phyloP scores from a whole-genome alignment of 2,888 invertebrate genomes.

The Acanthopleura granulata region DNA sequence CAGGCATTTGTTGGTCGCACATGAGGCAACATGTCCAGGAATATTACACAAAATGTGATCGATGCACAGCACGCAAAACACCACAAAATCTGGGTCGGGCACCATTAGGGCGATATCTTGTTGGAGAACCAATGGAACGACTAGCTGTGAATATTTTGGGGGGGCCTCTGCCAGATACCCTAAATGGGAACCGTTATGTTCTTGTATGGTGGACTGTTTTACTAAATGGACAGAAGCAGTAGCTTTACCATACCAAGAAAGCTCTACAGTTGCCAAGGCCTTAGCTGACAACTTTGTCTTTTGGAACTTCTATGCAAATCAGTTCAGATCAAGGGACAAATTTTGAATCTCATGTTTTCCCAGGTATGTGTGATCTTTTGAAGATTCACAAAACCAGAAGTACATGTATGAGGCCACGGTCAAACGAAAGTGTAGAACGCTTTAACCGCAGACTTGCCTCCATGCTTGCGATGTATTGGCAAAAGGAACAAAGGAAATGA shows the following conservation, averaged over 20 bases:
- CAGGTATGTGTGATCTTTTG: slow-evolving; percentile 28
- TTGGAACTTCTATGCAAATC: slow-evolving; percentile 25
- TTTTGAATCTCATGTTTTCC: slow-evolving; percentile 26
- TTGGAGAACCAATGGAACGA: background rate
- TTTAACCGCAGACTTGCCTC: slow-evolving; percentile 31
- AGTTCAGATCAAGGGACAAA: slow-evolving; percentile 25
- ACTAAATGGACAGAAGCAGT: slow-evolving; percentile 13
- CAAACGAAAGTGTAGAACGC: slow-evolving; percentile 30
- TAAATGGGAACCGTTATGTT: background rate
- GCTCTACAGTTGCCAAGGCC: background rate
- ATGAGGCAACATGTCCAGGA: slow-evolving; percentile 23
- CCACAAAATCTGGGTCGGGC: slow-evolving; percentile 22
- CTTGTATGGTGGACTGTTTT: background rate
- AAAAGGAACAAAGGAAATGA: slow-evolving; percentile 27
- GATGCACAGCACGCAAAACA: slow-evolving; percentile 26
- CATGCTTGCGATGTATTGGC: slow-evolving; percentile 25
- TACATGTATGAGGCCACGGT: slow-evolving; percentile 26
- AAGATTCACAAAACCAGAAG: slow-evolving; percentile 30
- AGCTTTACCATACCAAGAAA: background rate
- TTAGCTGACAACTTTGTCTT: slow-evolving; percentile 12
- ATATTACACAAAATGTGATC: slow-evolving; percentile 23
- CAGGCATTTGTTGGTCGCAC: slow-evolving; percentile 25
- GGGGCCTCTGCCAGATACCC: background rate
- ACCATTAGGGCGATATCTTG: slow-evolving; percentile 14
- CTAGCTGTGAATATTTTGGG: background rate